Evolutionary conservation across 2,797 vertebrate genomes (phyloP), one percentile per base, ranked within the genome.

Genomic region (Eutrigla gurnardus): DNA sequence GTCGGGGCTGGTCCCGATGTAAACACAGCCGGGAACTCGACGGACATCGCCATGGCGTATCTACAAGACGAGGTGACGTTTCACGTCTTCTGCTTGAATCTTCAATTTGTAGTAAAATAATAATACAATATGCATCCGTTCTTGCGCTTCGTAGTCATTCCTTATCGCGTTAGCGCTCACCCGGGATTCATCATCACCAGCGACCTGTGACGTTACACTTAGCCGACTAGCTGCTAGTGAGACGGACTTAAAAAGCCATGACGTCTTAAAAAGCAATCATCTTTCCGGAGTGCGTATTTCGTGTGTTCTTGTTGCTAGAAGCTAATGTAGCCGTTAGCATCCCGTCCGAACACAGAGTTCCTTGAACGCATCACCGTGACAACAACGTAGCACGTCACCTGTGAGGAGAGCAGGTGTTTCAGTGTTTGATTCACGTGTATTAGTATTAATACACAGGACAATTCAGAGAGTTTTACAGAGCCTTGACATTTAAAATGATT

Each of bases 61-160:
- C 65, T 95, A 70, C 93, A 94, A 7, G 93, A 94, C 50, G 94
- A 95, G 92, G 95, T 95, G 73, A 84, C 3, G 0, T 36, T 39
- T 46, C 0, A 0, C 52, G 4, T 4, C 0, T 33, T 32, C 0
- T 7, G 0, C 47, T 10, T 47, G 0, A n/a, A 15, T 3, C 3
- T 42, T 5, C 1, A 0, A 7, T 2, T 25, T 17, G 5, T 1
- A 3, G 7, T n/a, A 17, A 10, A 47, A 35, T 13, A 15, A 47
- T 25, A 60, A 7, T 7, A 0, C 7, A 46, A 45, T 4, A 15
- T 46, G 1, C 2, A 47, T 3, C 15, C 2, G 7, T 57, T 53
- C n/a, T 15, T 39, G 45, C 3, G 47, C 25, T 12, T 25, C 11
- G 0, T 4, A 12, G 2, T 1, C 2, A 0, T 1, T 9, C 1